Evolutionary conservation across 1,140 invertebrate species (phyloP).

Genomic region (Hestina assimilis): DNA sequence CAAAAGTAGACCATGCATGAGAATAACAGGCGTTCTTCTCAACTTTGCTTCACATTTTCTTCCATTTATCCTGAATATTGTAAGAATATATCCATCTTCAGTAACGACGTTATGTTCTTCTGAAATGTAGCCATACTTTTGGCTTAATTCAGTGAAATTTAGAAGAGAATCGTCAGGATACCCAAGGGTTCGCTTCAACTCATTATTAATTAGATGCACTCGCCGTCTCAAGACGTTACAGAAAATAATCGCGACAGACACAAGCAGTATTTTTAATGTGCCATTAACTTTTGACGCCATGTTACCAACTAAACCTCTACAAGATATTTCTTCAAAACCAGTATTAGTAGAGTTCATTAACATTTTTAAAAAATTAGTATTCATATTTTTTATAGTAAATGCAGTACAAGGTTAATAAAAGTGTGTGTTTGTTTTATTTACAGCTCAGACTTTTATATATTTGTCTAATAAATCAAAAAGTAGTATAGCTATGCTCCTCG

Average conservation of each 20-base stretch:
- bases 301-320: constrained; percentile 32
- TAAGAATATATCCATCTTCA: constrained; percentile 77
- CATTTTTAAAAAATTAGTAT: background rate
- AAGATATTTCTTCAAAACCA: background rate
- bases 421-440: too few species aligned
- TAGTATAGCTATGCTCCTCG: too few species aligned
- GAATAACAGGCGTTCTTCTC: constrained; percentile 41
- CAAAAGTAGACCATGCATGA: constrained; percentile 83
- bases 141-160: constrained; percentile 44
- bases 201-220: constrained; percentile 24
- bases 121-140: constrained; percentile 38
- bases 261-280: constrained; percentile 29
- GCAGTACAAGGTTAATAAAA: constrained; percentile 10
- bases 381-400: too few species aligned
- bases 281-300: constrained; percentile 43
- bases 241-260: constrained; percentile 28
- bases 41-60: too few species aligned
- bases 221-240: constrained; percentile 15
- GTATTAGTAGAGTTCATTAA: too few species aligned
- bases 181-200: constrained; percentile 28
- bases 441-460: too few species aligned
- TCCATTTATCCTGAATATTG: constrained; percentile 62
- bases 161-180: constrained; percentile 29
- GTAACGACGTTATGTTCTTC: constrained; percentile 55
- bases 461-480: too few species aligned